Conservation (phyloP, 2,888 invertebrate species). For the Lepidocyrtinus sp. region DNA sequence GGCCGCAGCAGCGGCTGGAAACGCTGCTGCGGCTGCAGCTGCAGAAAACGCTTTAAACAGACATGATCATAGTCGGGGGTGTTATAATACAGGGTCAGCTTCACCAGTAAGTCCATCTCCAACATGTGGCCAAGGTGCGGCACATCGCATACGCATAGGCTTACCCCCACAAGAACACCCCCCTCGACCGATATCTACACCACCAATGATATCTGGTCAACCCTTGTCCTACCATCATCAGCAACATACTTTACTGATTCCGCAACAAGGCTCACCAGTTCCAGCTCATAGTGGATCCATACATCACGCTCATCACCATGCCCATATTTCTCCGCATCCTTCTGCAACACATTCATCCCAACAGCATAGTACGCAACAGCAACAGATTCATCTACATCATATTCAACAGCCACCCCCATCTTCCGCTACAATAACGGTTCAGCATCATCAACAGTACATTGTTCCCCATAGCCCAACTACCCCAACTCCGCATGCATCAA, state of each 20-base stretch:
- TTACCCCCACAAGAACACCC: conserved; percentile 49
- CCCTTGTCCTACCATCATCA: conserved; percentile 24
- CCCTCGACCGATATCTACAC: conserved; percentile 46
- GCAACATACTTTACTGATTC: conserved; percentile 41
- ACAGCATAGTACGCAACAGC: conserved; percentile 24
- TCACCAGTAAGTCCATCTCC: conserved; percentile 43
- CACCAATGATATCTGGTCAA: conserved; percentile 53
- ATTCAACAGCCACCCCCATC: conserved; percentile 28
- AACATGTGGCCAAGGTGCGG: not conserved
- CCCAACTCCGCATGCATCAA: not conserved
- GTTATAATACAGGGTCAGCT: conserved; percentile 19
- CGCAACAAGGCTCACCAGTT: conserved; percentile 28
- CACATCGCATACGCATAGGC: conserved; percentile 27
- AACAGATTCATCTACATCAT: conserved; percentile 38
- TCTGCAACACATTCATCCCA: conserved; percentile 25
- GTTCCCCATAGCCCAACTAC: conserved; percentile 38
- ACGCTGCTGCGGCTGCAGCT: conserved; percentile 26
- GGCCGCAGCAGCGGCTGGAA: conserved; percentile 41
- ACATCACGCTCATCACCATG: conserved; percentile 36
- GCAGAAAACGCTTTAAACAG: not conserved
- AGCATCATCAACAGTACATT: conserved; percentile 39
- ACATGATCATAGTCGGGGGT: not conserved
- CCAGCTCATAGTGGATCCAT: conserved; percentile 31
- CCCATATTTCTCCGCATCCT: conserved; percentile 21
- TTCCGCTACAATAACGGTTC: conserved; percentile 7